Conservation (phyloP, 2,888 invertebrate species). For the Polydrusus cervinus region DNA sequence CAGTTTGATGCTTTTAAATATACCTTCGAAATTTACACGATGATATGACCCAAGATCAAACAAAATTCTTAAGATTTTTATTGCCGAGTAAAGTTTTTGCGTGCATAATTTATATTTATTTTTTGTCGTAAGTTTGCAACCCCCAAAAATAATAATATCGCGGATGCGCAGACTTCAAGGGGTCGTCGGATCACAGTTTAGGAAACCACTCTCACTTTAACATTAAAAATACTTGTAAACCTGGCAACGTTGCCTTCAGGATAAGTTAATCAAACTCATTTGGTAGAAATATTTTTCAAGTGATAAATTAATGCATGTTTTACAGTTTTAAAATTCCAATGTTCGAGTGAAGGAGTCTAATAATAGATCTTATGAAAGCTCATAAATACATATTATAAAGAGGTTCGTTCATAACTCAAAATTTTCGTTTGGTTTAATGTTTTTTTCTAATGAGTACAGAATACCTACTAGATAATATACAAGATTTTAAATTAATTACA, state of each 20-base stretch:
- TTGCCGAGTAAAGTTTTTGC: too few species aligned
- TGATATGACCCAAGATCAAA: too few species aligned
- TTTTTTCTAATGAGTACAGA: not conserved
- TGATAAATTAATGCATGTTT: constrained; percentile 33
- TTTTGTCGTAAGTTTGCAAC: too few species aligned
- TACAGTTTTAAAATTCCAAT: constrained; percentile 33
- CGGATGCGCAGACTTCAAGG: too few species aligned
- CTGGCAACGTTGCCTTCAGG: constrained; percentile 17
- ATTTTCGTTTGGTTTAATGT: constrained; percentile 5
- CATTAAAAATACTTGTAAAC: not conserved
- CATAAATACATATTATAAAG: not conserved
- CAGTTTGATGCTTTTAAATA: too few species aligned
- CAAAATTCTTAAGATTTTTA: too few species aligned
- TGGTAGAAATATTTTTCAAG: constrained; percentile 33
- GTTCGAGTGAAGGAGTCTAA: constrained; percentile 25
- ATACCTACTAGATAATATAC: too few species aligned
- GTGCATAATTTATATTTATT: too few species aligned
- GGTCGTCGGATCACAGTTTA: too few species aligned
- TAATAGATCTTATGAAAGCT: constrained; percentile 34
- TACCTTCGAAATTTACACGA: too few species aligned
- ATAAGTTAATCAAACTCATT: constrained; percentile 31
- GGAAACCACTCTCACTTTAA: too few species aligned
- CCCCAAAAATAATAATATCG: too few species aligned
- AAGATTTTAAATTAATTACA: not conserved
- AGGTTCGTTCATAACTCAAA: not conserved